These are phyloP conservation scores for Microplitis demolitor DNA, from an alignment of 1,140 invertebrate species.

Conservation along the genomic window DNA sequence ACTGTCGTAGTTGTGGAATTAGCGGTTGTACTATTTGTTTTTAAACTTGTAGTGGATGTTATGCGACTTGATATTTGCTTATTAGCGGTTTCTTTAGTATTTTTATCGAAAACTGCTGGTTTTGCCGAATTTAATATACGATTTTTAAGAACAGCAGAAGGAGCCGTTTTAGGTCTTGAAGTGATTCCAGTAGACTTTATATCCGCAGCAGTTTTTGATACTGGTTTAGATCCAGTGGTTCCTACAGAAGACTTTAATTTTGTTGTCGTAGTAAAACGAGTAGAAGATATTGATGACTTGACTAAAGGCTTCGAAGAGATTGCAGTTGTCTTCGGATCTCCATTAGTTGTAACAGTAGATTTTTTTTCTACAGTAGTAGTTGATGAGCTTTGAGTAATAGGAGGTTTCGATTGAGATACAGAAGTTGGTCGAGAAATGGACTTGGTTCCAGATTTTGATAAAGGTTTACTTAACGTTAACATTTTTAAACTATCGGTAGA, in stretches of 20 bases:
- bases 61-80: conserved; percentile 63
- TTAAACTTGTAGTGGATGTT: conserved; percentile 34
- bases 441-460: conserved; percentile 28
- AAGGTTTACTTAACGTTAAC: conserved; percentile 33
- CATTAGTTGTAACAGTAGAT: conserved; percentile 54
- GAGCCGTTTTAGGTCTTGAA: conserved; percentile 47
- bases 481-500: conserved; percentile 33
- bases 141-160: conserved; percentile 33
- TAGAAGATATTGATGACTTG: conserved; percentile 34
- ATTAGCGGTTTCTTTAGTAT: conserved; percentile 66
- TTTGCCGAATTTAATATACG: conserved; percentile 33
- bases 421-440: conserved; percentile 29
- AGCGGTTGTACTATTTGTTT: conserved; percentile 27
- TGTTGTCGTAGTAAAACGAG: conserved; percentile 16
- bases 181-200: conserved; percentile 19
- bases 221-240: conserved; percentile 15
- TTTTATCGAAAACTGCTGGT: conserved; percentile 62
- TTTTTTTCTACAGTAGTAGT: background rate
- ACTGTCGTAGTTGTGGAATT: conserved; percentile 34
- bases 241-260: conserved; percentile 27
- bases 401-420: conserved; percentile 40
- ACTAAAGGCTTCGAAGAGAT: conserved; percentile 37
- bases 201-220: conserved; percentile 13
- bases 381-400: conserved; percentile 31
- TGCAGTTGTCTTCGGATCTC: conserved; percentile 58